These are phyloP conservation scores for Neodiprion lecontei DNA, from an alignment of 1,140 invertebrate genomes.

Conservation along the genomic window DNA sequence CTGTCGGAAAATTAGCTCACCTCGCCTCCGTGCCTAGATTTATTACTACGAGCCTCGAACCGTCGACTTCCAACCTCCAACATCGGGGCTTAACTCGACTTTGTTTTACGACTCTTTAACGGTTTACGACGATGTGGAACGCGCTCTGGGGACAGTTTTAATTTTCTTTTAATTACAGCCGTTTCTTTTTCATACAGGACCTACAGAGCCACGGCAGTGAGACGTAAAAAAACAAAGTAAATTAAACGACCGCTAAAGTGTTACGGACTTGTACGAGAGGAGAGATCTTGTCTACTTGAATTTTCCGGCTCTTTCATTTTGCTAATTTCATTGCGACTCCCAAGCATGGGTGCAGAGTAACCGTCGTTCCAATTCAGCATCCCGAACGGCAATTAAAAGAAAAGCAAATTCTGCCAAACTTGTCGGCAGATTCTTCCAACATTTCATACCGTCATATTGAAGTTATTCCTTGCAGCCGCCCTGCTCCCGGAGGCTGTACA, in stretches of 20 bases:
- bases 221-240: too few relatives aligned
- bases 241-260: background rate
- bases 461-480: background rate
- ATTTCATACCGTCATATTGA: background rate
- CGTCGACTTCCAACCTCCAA: background rate
- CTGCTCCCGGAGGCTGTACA: background rate
- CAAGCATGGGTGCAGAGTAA: too few relatives aligned
- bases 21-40: background rate
- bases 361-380: too few relatives aligned
- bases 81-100: slow-evolving; percentile 6
- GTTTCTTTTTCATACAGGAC: background rate
- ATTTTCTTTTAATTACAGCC: slow-evolving; percentile 3
- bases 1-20: background rate
- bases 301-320: too few relatives aligned
- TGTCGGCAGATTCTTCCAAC: too few relatives aligned
- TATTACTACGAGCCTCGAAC: background rate
- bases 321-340: too few relatives aligned
- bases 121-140: background rate
- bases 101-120: slow-evolving; percentile 7
- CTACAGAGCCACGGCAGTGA: background rate
- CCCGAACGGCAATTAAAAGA: too few relatives aligned
- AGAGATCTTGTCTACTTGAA: too few relatives aligned
- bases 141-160: background rate
- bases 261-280: background rate
- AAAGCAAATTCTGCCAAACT: too few relatives aligned